phyloP scores from a whole-genome alignment of 2,888 invertebrate genomes.

The Callosobruchus maculatus region DNA sequence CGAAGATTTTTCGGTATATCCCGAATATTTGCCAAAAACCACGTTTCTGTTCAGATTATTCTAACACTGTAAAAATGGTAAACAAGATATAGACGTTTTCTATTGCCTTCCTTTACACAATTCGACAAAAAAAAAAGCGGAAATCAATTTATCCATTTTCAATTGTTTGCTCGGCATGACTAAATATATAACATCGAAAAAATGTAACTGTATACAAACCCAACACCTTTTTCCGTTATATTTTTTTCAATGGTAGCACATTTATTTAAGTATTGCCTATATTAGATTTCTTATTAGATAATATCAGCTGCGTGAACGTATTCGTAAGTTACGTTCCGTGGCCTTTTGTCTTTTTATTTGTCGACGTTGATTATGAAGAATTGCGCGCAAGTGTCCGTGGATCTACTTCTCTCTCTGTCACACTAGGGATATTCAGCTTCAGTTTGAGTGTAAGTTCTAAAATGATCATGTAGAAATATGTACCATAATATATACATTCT shows the following conservation, averaged over 20 bases:
- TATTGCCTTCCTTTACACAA: no score
- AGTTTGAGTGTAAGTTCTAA: conserved; percentile 36
- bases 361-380: conserved; percentile 28
- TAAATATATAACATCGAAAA: neutral
- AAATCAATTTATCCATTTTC: no score
- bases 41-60: no score
- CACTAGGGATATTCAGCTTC: conserved; percentile 32
- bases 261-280: neutral
- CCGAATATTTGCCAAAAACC: no score
- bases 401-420: conserved; percentile 21
- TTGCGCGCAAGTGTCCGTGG: conserved; percentile 32
- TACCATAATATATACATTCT: conserved; percentile 16
- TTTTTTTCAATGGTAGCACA: neutral
- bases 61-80: no score
- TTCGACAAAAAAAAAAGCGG: no score
- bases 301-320: conserved; percentile 43
- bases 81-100: no score
- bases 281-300: neutral
- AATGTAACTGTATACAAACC: neutral
- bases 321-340: conserved; percentile 51
- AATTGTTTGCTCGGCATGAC: no score
- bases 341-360: conserved; percentile 34
- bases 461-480: conserved; percentile 28
- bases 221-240: neutral
- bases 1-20: no score